These are phyloP conservation scores for Ia io DNA, from an alignment of 2,113 vertebrate genomes.

Conservation along the genomic window DNA sequence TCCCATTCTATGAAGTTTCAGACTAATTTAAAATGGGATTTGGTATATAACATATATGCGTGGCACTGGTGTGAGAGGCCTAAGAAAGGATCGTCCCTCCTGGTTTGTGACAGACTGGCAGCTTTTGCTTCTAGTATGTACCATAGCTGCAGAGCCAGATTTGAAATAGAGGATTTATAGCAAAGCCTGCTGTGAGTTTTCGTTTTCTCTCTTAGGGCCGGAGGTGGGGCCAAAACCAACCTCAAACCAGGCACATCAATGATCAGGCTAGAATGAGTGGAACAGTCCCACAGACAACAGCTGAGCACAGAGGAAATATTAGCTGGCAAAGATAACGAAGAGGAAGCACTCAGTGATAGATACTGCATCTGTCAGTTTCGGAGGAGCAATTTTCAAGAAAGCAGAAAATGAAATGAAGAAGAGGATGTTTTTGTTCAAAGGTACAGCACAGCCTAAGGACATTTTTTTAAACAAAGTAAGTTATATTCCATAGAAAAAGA, in stretches of 20 bases:
- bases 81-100: constrained; percentile 70
- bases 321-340: constrained; percentile 81
- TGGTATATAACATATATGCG: constrained; percentile 39
- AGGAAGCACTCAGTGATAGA: constrained; percentile 75
- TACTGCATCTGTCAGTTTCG: constrained; percentile 83
- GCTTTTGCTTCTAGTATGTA: constrained; percentile 63
- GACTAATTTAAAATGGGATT: background rate
- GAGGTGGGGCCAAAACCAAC: constrained; percentile 82
- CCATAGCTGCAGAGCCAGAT: constrained; percentile 75
- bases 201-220: constrained; percentile 81
- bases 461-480: constrained; percentile 83
- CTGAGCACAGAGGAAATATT: constrained; percentile 81
- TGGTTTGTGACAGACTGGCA: constrained; percentile 75
- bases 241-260: constrained; percentile 82
- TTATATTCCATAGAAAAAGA: constrained; percentile 65
- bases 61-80: constrained; percentile 71
- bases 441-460: constrained; percentile 77
- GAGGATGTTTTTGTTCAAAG: constrained; percentile 79
- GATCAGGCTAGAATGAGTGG: constrained; percentile 84
- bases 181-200: constrained; percentile 88
- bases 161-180: constrained; percentile 82
- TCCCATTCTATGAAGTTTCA: background rate
- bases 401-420: constrained; percentile 81
- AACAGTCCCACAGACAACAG: constrained; percentile 79
- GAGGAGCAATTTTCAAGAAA: constrained; percentile 76